A percentile compares a stretch with the other conserved stretches of the same genome.
Conservation (phyloP, 2,888 invertebrate species). For the Halictus ligatus region DNA sequence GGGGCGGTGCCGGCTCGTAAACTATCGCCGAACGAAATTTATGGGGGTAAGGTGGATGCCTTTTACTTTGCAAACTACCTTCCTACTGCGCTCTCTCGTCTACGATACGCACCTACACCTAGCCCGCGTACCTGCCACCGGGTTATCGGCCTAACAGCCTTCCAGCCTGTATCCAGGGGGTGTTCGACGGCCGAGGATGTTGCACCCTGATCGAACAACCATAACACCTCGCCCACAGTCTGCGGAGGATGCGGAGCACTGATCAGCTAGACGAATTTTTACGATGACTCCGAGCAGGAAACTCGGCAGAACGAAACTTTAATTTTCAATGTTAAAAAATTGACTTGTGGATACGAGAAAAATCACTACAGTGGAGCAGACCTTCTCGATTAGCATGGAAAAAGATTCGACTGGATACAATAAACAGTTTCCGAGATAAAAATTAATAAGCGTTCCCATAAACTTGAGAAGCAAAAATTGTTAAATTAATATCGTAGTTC, state of each 20-base stretch:
- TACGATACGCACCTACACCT: slow-evolving; percentile 62
- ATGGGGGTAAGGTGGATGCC: slow-evolving; percentile 74
- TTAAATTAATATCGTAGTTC: neutral
- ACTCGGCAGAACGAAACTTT: neutral
- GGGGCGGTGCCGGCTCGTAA: slow-evolving; percentile 82
- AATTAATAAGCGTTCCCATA: neutral
- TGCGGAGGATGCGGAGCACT: too few species aligned
- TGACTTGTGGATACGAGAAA: too few species aligned
- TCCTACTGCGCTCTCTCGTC: slow-evolving; percentile 47
- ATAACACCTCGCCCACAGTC: neutral
- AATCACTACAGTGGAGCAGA: neutral
- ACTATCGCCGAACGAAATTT: slow-evolving; percentile 81
- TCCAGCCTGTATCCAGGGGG: neutral
- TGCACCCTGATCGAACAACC: neutral
- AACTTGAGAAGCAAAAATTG: neutral
- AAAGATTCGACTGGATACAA: neutral
- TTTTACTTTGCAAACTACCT: slow-evolving; percentile 60
- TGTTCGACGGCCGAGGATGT: neutral
- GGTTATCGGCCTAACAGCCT: slow-evolving; percentile 60
- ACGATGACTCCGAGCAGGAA: too few species aligned
- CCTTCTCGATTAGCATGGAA: neutral
- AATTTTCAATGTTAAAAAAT: neutral
- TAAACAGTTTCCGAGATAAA: neutral
- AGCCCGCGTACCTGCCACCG: slow-evolving; percentile 47
- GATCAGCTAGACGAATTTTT: too few species aligned